Conservation (phyloP, 2,888 invertebrate genomes). For the Hanleya hanleyi region DNA sequence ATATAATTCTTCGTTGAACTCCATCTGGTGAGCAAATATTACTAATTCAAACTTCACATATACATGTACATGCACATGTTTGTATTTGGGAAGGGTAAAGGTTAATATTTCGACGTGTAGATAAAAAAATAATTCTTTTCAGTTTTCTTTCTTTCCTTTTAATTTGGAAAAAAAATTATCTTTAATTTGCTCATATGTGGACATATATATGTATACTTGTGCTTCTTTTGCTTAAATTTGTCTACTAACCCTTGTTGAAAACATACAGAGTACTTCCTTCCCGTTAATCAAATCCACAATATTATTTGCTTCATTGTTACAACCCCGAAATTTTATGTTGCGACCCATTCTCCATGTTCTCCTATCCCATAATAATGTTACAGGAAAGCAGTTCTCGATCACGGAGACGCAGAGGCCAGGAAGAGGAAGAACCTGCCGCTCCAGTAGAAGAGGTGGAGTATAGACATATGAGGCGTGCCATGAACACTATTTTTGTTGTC, state of each 20-base stretch:
- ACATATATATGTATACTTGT: neutral
- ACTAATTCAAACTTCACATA: no score
- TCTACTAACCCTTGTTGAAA: neutral
- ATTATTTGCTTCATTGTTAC: no score
- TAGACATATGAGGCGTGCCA: neutral
- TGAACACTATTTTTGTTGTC: neutral
- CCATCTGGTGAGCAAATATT: no score
- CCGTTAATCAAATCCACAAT: no score
- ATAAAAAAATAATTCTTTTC: neutral
- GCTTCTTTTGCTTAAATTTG: neutral
- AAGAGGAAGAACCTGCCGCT: slow-evolving; percentile 8
- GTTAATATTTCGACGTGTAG: neutral
- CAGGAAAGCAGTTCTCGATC: slow-evolving; percentile 13
- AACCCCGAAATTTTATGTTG: no score
- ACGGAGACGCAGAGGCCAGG: slow-evolving; percentile 7
- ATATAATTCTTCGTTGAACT: no score
- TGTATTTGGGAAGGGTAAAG: neutral
- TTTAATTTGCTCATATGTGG: neutral
- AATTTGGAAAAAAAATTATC: neutral
- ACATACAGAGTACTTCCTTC: no score
- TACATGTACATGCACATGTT: neutral
- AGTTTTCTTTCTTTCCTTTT: neutral
- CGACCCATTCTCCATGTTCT: neutral
- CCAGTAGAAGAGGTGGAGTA: slow-evolving; percentile 3
- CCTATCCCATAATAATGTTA: slow-evolving; percentile 11